phyloP scores from a whole-genome alignment of 2,113 vertebrate genomes.

The Microtus oregoni region DNA sequence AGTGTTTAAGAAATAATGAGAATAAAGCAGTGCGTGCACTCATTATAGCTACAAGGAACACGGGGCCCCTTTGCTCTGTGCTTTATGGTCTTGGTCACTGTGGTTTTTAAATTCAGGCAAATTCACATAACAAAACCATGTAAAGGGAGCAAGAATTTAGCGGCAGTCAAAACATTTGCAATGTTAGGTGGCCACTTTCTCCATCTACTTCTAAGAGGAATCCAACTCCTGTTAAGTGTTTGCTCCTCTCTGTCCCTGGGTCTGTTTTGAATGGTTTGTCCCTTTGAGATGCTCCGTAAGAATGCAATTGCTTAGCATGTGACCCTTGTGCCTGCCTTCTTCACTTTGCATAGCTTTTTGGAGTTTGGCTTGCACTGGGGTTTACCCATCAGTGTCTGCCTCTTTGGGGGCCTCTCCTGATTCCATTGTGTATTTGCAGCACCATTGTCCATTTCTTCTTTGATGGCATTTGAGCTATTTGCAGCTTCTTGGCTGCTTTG shows the following conservation, averaged over 20 bases:
- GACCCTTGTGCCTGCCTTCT: not conserved
- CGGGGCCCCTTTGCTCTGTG: not conserved
- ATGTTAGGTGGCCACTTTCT: no score
- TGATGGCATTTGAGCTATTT: not conserved
- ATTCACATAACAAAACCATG: not conserved
- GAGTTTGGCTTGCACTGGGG: fast-evolving
- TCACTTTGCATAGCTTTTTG: not conserved
- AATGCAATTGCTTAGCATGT: fast-evolving
- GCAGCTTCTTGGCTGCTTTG: not conserved
- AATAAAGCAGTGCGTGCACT: not conserved
- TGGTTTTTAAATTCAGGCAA: not conserved
- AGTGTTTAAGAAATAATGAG: not conserved
- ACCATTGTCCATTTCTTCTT: not conserved
- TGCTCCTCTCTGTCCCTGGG: not conserved
- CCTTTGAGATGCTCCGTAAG: fast-evolving
- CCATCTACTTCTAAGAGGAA: not conserved
- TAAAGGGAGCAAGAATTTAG: not conserved
- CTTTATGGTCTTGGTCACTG: not conserved
- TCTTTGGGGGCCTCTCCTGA: no score
- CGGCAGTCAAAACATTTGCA: not conserved
- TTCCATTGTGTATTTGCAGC: fast-evolving
- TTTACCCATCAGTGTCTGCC: fast-evolving
- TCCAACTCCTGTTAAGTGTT: fast-evolving
- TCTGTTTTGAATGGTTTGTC: not conserved
- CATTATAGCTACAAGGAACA: no score